Base-by-base conservation (phyloP, 2,797 vertebrate species). In the Enteromius unitaeniatus region DNA sequence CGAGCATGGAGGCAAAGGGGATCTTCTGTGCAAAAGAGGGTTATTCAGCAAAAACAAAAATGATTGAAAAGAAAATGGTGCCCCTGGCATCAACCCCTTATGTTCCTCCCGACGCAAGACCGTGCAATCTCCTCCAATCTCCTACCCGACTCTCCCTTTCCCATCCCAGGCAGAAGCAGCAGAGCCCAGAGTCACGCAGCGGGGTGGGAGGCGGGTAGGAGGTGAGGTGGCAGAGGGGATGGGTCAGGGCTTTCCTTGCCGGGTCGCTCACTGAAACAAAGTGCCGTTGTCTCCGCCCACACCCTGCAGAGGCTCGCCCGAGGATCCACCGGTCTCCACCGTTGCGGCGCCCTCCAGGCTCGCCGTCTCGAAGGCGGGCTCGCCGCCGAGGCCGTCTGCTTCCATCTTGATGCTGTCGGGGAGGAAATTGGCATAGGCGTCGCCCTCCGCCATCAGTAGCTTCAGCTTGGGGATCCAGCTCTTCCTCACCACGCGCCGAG, bases 401-500 rank as follows among this genome's bases (percentile, higher is more conserved):
- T 96, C 95, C 87, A 95, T 92, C 89, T 95, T 95, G 90, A 92
- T 93, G 0, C 92, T 88, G 88, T 96, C 95, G 0, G 93, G 91
- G 89, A 96, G 95, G 91, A 96, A 96, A 88, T 92, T 92, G 8
- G 94, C 92, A 81, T 96, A 96, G 70, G 93, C 89, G 1, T 96
- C 96, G 0, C 95, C 94, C 89, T 96, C 95, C 0, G 94, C 92
- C 94, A 92, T 94, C 70, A 95, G 93, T 23, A 95, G 92, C 92
- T 96, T 96, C 34, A 94, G 90, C 84, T 96, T 96, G 79, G 96
- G 96, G 80, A 96, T 95, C 96, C 96, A 96, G 92, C 95, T 95
- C 90, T 96, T 96, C 47, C 96, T 93, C 72, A 96, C 96, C 0
- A 96, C 96, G 0, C 96, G 95, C 26, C 96, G 94, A 37, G 96